Evolutionary conservation across 2,797 vertebrate species (phyloP).

Genomic region (Taenioides sp.): DNA sequence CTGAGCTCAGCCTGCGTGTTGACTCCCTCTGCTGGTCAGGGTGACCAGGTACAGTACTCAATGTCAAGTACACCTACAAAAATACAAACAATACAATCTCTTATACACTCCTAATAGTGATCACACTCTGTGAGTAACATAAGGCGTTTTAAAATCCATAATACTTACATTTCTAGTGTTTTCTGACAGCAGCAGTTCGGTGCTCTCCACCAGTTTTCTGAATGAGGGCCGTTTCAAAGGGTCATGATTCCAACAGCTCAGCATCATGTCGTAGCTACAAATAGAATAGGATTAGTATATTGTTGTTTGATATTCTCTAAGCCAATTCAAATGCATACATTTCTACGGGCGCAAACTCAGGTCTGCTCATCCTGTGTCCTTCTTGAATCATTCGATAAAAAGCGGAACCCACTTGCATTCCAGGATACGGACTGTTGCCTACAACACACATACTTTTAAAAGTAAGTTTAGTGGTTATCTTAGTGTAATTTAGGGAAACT

Average conservation of each 20-base stretch:
- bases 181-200: constrained; percentile 91
- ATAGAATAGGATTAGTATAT: constrained; percentile 17
- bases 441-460: constrained; percentile 38
- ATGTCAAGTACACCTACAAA: constrained; percentile 75
- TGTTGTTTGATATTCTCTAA: not conserved
- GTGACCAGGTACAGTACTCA: constrained; percentile 56
- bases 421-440: constrained; percentile 96
- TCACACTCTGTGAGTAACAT: not conserved
- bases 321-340: constrained; percentile 75
- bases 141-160: not conserved
- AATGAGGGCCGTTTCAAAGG: constrained; percentile 92
- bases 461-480: not conserved
- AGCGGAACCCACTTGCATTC: constrained; percentile 91
- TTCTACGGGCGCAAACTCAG: constrained; percentile 87
- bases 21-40: constrained; percentile 74
- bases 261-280: constrained; percentile 92
- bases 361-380: constrained; percentile 91
- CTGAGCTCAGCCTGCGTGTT: constrained; percentile 88
- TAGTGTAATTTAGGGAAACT: constrained; percentile 1
- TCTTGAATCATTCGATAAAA: constrained; percentile 98
- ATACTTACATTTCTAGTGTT: constrained; percentile 86
- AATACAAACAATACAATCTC: not conserved
- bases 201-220: constrained; percentile 90
- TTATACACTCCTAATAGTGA: not conserved
- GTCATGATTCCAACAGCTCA: constrained; percentile 92